Base-by-base conservation (phyloP, 2,888 invertebrate genomes). In the Portevinia maculata region DNA sequence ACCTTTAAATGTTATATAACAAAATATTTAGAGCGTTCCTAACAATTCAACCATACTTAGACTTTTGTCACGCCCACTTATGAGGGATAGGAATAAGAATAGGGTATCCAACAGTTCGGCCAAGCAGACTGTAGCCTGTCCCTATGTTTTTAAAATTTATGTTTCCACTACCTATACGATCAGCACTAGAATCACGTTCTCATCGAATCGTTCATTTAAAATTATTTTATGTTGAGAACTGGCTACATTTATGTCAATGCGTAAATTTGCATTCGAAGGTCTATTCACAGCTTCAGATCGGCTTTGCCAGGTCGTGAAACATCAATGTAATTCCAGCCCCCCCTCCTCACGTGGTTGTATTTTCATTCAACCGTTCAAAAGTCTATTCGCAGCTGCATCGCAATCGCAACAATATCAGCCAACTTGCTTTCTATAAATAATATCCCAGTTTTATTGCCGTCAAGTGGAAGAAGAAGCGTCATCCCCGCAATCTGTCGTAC, bases 351-450 rank as follows among this genome's bases (percentile, higher is more conserved):
- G n/a, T n/a, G n/a, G n/a, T n/a, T n/a, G n/a, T n/a, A n/a, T n/a
- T n/a, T n/a, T n/a, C n/a, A n/a, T n/a, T n/a, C n/a, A n/a, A n/a
- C n/a, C 62, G 24, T 48, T 48, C 21, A 24, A 62, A 11, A 48
- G 24, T 30, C 62, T 17, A 39, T 62, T 39, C 41, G 17, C 69
- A 69, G 37, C 69, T 59, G 69, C 69, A 57, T 17, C 39, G 39
- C 57, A 30, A 21, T 48, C 57, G 48, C 57, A 57, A 37, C 41
- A 8, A 41, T 11, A 41, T 53, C 41, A 34, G 17, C 44, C 32
- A 28, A 48, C 69, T 55, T 28, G 53, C 21, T 67, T 55, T 67
- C 67, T 67, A 67, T 55, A 67, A 67, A 55, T 67, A 67, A 5
- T 24, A 24, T n/a, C 11, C 53, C 13, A 9, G 34, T 19, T 55